Percentiles rank a stretch among this genome's conserved stretches.
Conservation (phyloP, 2,888 invertebrate genomes). For the Chrysomela aeneicollis region DNA sequence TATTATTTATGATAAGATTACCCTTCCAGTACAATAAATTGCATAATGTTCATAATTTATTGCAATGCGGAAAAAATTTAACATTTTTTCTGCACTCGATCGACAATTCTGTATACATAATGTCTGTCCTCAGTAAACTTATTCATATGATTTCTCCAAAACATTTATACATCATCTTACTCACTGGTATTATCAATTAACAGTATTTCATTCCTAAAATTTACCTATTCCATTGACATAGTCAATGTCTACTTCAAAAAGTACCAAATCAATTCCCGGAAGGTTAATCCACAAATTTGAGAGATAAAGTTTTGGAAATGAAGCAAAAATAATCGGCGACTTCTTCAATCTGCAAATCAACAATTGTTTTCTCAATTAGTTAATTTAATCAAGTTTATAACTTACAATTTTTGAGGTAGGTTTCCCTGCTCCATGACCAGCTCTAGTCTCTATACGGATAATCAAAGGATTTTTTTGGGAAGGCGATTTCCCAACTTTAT, state of each 20-base stretch:
- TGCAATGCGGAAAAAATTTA: no score
- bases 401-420: conserved; percentile 91
- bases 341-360: conserved; percentile 84
- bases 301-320: conserved; percentile 75
- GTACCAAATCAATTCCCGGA: not conserved
- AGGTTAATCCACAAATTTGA: conserved; percentile 54
- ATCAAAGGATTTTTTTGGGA: conserved; percentile 86
- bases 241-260: not conserved
- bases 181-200: no score
- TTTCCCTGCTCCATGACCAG: conserved; percentile 97
- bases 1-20: no score
- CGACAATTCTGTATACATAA: no score
- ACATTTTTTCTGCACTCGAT: no score
- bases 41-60: no score
- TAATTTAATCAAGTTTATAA: conserved; percentile 24
- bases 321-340: conserved; percentile 89
- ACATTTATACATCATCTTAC: no score
- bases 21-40: no score
- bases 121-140: no score
- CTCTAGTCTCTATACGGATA: conserved; percentile 91
- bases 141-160: no score
- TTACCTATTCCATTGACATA: not conserved
- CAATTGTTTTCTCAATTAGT: conserved; percentile 5
- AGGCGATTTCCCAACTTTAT: conserved; percentile 68
- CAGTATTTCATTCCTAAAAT: no score